Evolutionary conservation across 2,113 vertebrate species (phyloP).

Genomic region (Fregetta grallaria): DNA sequence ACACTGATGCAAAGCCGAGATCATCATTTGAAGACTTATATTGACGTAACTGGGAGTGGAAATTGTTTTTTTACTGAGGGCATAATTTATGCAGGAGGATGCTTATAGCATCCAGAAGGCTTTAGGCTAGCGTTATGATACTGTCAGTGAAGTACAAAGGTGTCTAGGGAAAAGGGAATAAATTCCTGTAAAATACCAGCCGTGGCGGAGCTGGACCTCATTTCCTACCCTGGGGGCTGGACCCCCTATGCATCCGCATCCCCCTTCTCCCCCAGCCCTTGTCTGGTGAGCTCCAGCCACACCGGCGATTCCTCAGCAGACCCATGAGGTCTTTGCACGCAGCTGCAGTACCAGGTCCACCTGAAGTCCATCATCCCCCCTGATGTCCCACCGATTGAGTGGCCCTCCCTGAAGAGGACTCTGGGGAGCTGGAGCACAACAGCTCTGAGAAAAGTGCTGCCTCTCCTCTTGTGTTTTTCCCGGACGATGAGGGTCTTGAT

Average conservation of each 20-base stretch:
- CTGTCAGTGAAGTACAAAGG: neutral
- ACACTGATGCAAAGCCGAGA: neutral
- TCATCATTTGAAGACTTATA: neutral
- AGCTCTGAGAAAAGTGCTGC: neutral
- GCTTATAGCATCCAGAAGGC: neutral
- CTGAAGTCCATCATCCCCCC: neutral
- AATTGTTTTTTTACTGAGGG: neutral
- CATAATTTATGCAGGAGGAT: slow-evolving; percentile 8
- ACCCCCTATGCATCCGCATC: neutral
- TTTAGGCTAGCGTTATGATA: neutral
- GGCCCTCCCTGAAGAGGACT: neutral
- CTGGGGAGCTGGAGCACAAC: neutral
- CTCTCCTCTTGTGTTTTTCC: neutral
- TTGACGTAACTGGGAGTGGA: slow-evolving; percentile 18
- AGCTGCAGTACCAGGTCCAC: neutral
- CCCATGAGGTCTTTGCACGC: fast-evolving
- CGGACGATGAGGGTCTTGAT: neutral
- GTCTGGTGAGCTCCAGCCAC: neutral
- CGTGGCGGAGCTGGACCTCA: neutral
- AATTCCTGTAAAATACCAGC: neutral
- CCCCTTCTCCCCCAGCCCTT: neutral
- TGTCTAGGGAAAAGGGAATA: neutral
- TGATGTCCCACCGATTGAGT: fast-evolving
- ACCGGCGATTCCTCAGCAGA: fast-evolving
- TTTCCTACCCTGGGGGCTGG: neutral